Evolutionary conservation across 2,797 vertebrate genomes (phyloP), one percentile per base, ranked within the genome.

Genomic region (Cyprinella venusta): DNA sequence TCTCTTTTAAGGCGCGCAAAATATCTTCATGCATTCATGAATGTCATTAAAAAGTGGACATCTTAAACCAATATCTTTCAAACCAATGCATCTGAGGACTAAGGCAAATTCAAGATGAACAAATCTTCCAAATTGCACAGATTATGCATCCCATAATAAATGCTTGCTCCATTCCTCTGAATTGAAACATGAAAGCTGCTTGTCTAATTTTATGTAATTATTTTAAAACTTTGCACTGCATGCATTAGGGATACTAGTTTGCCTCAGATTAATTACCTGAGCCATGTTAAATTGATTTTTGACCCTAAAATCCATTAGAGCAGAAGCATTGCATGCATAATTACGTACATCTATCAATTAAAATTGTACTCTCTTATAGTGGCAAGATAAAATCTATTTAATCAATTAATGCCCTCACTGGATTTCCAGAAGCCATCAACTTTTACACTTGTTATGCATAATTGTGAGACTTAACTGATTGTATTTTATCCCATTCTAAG

Each of bases 251-350:
- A 48, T n/a, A 36, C 30, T 42, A 13, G 52, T 76, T 81, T 79
- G 24, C 26, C 54, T 61, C 79, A 38, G 36, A 75, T 86, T 69
- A 84, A 85, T 85, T 76, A 80, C 74, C 78, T 85, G 74, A 54
- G 69, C 80, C 70, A 68, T 87, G 67, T 78, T 76, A 50, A 67
- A 86, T 86, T 16, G 75, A 84, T 86, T 80, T 86, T 86, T 70
- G 52, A 75, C 61, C 67, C 54, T 8, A 80, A 81, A 84, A 81
- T 65, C 74, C 79, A 74, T 78, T 86, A 81, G 33, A 74, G n/a
- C 67, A 50, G 67, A 83, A 83, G 42, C 74, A 54, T 76, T 83
- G 64, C 76, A 69, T 80, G 79, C 67, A 79, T 83, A 86, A 83
- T 79, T 67, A 64, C 26, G 24, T 21, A 78, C 80, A 83, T 81